Evolutionary conservation across 2,113 vertebrate genomes (phyloP).

Genomic region (Thalassarche chlororhynchos): DNA sequence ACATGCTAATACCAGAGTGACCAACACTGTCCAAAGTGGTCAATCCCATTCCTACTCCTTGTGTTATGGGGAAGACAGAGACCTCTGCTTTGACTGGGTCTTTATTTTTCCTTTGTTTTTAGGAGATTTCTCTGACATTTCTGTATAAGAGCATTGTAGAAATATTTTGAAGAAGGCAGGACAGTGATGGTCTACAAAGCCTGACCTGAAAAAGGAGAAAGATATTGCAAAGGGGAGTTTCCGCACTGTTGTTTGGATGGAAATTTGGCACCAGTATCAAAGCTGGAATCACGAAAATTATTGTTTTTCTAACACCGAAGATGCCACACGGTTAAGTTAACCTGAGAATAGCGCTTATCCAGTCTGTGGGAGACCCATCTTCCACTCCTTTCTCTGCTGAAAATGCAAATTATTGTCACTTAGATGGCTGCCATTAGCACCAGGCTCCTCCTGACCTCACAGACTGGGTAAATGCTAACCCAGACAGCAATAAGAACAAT

Average conservation of each 20-base stretch:
- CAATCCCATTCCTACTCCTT: neutral
- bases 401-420: neutral
- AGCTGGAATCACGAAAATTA: neutral
- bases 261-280: neutral
- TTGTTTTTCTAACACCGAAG: neutral
- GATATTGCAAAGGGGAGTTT: neutral
- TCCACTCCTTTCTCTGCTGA: neutral
- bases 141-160: neutral
- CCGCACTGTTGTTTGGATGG: neutral
- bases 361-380: neutral
- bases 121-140: neutral
- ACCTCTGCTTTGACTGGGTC: neutral
- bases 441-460: neutral
- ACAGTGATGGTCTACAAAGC: neutral
- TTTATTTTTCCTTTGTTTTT: neutral
- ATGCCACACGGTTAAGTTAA: neutral
- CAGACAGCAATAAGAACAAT: neutral
- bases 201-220: neutral
- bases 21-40: neutral
- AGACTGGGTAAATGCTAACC: neutral
- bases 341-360: neutral
- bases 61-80: neutral
- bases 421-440: neutral
- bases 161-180: conserved; percentile 39
- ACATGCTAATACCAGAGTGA: neutral